Evolutionary conservation across 2,113 vertebrate species (phyloP), one percentile per base, ranked within the genome.

Genomic region (Penelope pileata): DNA sequence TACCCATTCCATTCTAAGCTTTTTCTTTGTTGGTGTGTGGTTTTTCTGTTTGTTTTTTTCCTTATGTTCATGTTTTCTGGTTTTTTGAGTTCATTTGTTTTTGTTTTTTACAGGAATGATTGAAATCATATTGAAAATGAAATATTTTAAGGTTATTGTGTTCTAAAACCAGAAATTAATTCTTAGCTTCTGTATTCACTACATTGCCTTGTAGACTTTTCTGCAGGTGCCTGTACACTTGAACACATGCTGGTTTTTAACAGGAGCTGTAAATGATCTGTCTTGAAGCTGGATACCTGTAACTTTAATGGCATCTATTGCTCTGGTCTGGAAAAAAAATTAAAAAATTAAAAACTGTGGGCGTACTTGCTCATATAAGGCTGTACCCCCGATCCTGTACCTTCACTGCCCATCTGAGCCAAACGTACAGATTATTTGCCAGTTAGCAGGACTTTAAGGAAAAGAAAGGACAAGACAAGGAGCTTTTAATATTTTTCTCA

Each of bases 211-310:
- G 17, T 38, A 90, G 74, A n/a, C 66, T 86, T 83, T 81, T 64
- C 64, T 90, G 38, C 91, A 82, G 16, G 36, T 80, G 48, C 76
- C 95, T 67, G 45, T 88, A 91, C 96, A 95, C 43, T 96, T 96
- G 96, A 97, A 97, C 63, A 95, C 91, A 89, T 93, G 94, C 91
- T 96, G 86, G 95, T 95, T 94, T 59, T 29, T 75, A 43, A 40
- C 24, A 86, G 48, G 54, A 82, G 22, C 77, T 53, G 48, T 62
- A 66, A 79, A 36, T 73, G 10, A 16, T 69, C 80, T 94, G 88
- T 93, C 50, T 95, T 96, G 86, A 73, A 73, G 95, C 45, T 45
- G 83, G 94, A 64, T 72, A 79, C 70, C 76, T 43, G 9, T 75
- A 72, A 54, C 17, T 63, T 67, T 64, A 75, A 69, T 72, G 14